Evolutionary conservation across 2,797 vertebrate genomes (phyloP).

Genomic region (Glossophaga mutica): DNA sequence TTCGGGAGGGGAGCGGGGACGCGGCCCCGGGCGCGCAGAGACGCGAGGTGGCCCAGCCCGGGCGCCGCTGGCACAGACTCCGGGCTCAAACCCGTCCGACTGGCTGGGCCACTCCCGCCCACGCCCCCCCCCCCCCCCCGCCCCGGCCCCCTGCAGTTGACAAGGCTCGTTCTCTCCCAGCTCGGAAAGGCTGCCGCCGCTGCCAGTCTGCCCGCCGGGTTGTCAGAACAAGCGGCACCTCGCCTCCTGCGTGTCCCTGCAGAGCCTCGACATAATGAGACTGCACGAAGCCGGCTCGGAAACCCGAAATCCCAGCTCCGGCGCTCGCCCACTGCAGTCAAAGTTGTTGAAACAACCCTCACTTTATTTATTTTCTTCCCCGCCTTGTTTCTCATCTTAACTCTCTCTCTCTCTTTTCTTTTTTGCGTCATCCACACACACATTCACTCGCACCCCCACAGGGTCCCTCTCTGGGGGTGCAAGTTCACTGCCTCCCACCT

Average conservation of each 20-base stretch:
- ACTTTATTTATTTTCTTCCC: neutral
- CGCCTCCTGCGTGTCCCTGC: slow-evolving; percentile 77
- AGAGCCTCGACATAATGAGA: slow-evolving; percentile 62
- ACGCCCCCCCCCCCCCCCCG: slow-evolving; percentile 71
- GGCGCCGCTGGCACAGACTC: slow-evolving; percentile 76
- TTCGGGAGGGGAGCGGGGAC: slow-evolving; percentile 36
- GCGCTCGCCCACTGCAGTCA: neutral
- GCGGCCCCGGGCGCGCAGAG: slow-evolving; percentile 68
- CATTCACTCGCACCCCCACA: neutral
- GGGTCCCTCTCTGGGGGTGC: neutral
- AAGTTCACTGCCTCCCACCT: neutral
- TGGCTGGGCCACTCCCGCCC: slow-evolving; percentile 87
- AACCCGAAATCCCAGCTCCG: slow-evolving; percentile 56
- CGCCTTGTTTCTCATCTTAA: neutral
- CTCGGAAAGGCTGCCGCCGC: slow-evolving; percentile 19
- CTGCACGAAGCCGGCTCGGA: slow-evolving; percentile 52
- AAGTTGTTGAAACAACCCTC: slow-evolving; percentile 39
- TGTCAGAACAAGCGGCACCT: slow-evolving; percentile 81
- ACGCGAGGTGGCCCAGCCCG: slow-evolving; percentile 73
- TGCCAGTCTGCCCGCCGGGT: slow-evolving; percentile 63
- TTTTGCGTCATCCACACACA: neutral
- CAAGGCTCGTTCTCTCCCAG: slow-evolving; percentile 49
- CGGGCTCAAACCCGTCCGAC: slow-evolving; percentile 90
- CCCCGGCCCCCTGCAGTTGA: neutral
- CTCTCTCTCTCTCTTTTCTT: neutral